Evolutionary conservation across 2,888 invertebrate species (phyloP), one percentile per base, ranked within the genome.

Genomic region (Elgonia sp.): DNA sequence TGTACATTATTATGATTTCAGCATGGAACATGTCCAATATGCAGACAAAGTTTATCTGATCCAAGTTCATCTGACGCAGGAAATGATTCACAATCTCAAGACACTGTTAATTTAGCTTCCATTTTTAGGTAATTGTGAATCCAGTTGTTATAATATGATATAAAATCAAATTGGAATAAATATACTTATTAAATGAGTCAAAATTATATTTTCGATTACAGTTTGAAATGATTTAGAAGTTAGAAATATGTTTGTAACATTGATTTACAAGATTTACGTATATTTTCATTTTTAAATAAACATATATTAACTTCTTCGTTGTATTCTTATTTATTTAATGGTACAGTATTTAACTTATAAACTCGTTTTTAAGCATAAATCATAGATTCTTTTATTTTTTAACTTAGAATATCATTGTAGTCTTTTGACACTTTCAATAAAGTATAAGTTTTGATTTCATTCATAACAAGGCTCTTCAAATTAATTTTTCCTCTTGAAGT

Each of bases 21-120:
- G 95, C 99, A 99, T 95, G 98, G 98, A 87, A 99, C 99, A 67
- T 99, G 99, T 94, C 99, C 99, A 84, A 98, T 99, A 92, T 99
- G 99, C 95, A 96, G 99, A 84, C 98, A 97, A 95, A 96, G 96
- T 93, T 95, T 97, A 92, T 95, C 95, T 88, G 95, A 95, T 89
- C 95, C 95, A 90, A 94, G 92, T 88, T 93, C 94, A 37, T 94
- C 94, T 46, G 94, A 94, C 84, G 92, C 93, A 70, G 93, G 93
- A 91, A 86, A 80, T 55, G 86, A 86, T 55, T 9, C 80, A 12
- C 86, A 80, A 69, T n/a, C 80, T 70, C 93, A 93, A 89, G 94
- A 94, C 89, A 92, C 93, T 55, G 93, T 94, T 86, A 94, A 93
- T 91, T 90, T 94, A 90, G 94, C 94, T 83, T 94, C 94, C 62